These are phyloP conservation scores for Pangasius mekongensis DNA, from an alignment of 2,797 vertebrate genomes.

Conservation along the genomic window DNA sequence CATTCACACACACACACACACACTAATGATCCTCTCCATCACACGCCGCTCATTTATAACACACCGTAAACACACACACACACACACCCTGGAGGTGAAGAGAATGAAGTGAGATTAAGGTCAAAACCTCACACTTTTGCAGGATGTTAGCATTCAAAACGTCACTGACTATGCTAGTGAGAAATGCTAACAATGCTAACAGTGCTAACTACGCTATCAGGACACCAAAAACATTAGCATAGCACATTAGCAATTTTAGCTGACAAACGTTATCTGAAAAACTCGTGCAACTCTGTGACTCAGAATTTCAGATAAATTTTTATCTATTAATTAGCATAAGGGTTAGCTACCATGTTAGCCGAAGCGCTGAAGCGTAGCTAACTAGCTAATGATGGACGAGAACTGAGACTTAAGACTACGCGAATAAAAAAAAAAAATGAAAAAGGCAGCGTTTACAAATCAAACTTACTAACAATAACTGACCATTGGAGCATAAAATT, in stretches of 20 bases:
- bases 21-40: constrained; percentile 8
- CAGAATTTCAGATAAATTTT: neutral
- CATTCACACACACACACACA: neutral
- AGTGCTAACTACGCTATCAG: too few relatives aligned
- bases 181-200: neutral
- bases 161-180: neutral
- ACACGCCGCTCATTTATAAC: neutral
- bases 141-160: neutral
- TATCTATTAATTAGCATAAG: neutral
- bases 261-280: neutral
- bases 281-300: neutral
- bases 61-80: neutral
- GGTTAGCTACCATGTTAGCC: neutral
- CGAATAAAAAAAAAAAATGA: neutral
- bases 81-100: neutral
- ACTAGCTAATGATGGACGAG: neutral
- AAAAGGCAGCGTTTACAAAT: neutral
- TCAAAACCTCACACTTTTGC: neutral
- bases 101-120: neutral
- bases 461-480: too few relatives aligned
- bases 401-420: neutral
- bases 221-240: neutral
- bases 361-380: neutral
- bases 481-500: neutral
- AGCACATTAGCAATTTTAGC: neutral